phyloP scores from a whole-genome alignment of 2,113 vertebrate genomes.

The Myanophis thanlyinensis region DNA sequence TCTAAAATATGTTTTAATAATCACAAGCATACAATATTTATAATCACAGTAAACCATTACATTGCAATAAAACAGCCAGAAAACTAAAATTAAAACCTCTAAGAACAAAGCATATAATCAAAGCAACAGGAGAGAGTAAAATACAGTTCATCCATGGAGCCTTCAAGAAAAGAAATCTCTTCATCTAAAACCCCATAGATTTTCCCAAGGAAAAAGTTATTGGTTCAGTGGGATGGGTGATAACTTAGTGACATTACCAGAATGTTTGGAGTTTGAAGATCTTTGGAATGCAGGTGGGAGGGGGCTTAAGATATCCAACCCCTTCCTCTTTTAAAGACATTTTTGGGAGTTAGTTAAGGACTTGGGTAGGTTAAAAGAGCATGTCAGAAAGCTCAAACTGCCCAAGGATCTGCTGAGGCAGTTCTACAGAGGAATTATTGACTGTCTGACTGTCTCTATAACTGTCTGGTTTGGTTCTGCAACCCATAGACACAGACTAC shows the following conservation, averaged over 20 bases:
- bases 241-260: background rate
- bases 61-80: constrained; percentile 9
- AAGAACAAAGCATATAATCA: background rate
- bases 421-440: too few relatives aligned
- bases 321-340: background rate
- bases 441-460: too few relatives aligned
- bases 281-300: too few relatives aligned
- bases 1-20: background rate
- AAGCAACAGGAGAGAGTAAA: background rate
- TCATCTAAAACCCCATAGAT: background rate
- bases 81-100: constrained; percentile 1
- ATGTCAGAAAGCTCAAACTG: too few relatives aligned
- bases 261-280: background rate
- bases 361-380: background rate
- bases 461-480: too few relatives aligned
- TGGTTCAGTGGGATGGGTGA: too few relatives aligned
- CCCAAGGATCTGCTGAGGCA: too few relatives aligned
- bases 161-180: background rate
- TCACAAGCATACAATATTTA: constrained; percentile 2
- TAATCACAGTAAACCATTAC: background rate
- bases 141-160: background rate
- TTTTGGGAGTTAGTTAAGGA: background rate
- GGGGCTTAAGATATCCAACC: background rate
- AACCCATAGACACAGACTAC: too few relatives aligned
- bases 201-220: background rate